A percentile compares a stretch with the other conserved stretches of the same genome.
These are phyloP conservation scores for Anguilla marmorata DNA, from an alignment of 2,797 vertebrate species.

Conservation along the genomic window DNA sequence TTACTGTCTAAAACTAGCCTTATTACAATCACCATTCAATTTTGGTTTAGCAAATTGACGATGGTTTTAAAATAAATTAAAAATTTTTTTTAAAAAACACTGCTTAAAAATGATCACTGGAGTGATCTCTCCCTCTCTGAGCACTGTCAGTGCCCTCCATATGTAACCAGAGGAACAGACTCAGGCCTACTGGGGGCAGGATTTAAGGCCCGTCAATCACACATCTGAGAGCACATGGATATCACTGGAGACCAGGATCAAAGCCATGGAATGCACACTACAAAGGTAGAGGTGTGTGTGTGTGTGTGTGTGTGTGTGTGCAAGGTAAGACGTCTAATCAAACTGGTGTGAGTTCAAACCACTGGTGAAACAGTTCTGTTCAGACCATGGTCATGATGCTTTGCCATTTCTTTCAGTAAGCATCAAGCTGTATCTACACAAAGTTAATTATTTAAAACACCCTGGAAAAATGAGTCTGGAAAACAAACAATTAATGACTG, in stretches of 20 bases:
- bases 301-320: constrained; percentile 11
- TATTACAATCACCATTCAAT: neutral
- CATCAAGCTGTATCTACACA: neutral
- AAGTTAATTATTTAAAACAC: neutral
- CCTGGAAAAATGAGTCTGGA: neutral
- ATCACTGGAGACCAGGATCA: neutral
- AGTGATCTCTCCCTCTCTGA: neutral
- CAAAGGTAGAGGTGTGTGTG: neutral
- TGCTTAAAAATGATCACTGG: neutral
- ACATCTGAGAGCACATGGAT: neutral
- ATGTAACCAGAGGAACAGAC: neutral
- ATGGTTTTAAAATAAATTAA: neutral
- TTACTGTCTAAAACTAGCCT: neutral
- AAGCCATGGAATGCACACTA: neutral
- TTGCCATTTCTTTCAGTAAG: neutral
- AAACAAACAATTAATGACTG: neutral
- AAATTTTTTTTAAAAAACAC: too few species aligned
- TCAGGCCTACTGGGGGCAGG: neutral
- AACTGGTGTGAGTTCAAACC: neutral
- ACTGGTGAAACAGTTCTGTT: neutral
- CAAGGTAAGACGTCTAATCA: too few species aligned
- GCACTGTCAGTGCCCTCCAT: neutral
- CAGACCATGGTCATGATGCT: neutral
- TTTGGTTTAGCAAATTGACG: neutral
- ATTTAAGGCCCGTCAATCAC: neutral